Base-by-base conservation (phyloP, 1,140 invertebrate species). In the Scaptomyza montana region DNA sequence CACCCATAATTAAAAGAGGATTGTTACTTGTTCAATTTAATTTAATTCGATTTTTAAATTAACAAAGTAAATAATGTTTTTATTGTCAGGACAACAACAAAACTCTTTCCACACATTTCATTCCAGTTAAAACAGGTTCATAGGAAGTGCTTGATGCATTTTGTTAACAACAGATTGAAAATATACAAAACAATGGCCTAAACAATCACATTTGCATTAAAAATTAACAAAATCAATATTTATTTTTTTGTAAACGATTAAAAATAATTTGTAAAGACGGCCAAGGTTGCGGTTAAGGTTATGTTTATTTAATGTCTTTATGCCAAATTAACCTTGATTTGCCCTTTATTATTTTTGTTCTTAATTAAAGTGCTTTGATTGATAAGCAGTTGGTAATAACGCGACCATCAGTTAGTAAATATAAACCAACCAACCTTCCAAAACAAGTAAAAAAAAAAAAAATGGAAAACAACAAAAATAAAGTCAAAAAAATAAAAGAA, bases 301-400 rank as follows among this genome's bases (percentile, higher is more conserved):
- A n/a, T 57, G 21, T 45, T 45, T 25, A 9, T 45, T 45, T 8
- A 47, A 60, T 46, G 55, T 33, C n/a, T 46, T 25, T 16, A 19
- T 57, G 43, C 16, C 25, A 13, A 57, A 45, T 30, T 33, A 28
- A 21, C 43, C 55, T 16, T 43, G 12, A 43, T 5, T 57, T 45
- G 41, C 21, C 25, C 55, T 16, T 36, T 36, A 36, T 36, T 16
- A 12, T 57, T 57, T 33, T 46, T 46, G 30, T 16, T 30, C 21
- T 4, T 43, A 2, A 43, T 43, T 43, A n/a, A n/a, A 28, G 2
- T 2, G 1, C 25, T n/a, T 30, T 73, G 46, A 79, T 79, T 79
- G 78, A 86, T 81, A 78, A 86, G 66, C 70, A 60, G 74, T 68
- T 73, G 68, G 68, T 72, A 78, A 70, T 56, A 47, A 66, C 33